These are phyloP conservation scores for Mimas tiliae DNA, from an alignment of 2,888 invertebrate genomes.

Conservation along the genomic window DNA sequence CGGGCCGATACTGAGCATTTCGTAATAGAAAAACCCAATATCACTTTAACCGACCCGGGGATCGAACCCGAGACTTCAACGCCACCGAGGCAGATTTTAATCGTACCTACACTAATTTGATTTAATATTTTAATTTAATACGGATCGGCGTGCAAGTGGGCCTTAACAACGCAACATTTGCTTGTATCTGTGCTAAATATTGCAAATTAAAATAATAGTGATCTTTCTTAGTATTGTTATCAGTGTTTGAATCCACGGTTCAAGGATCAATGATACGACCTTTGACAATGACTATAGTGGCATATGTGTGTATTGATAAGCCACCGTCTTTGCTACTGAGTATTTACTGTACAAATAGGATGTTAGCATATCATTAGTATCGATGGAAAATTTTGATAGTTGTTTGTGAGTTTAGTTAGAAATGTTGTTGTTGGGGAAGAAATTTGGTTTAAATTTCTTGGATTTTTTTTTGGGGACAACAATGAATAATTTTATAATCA, in stretches of 20 bases:
- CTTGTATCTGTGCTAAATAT: not conserved
- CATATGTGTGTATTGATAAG: conserved; percentile 9
- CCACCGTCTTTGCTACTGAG: not conserved
- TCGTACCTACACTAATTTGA: too few relatives aligned
- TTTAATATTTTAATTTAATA: too few relatives aligned
- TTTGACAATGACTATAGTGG: conserved; percentile 15
- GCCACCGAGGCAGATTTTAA: too few relatives aligned
- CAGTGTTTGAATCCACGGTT: conserved; percentile 1
- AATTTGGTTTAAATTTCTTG: too few relatives aligned
- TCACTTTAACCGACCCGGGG: too few relatives aligned
- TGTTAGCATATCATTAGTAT: not conserved
- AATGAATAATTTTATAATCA: too few relatives aligned
- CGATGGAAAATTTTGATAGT: not conserved
- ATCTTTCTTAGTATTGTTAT: not conserved
- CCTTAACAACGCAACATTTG: not conserved
- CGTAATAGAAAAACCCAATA: too few relatives aligned
- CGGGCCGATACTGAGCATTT: too few relatives aligned
- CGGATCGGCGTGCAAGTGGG: too few relatives aligned
- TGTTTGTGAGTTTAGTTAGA: not conserved
- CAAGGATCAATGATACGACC: conserved; percentile 24
- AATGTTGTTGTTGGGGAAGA: too few relatives aligned
- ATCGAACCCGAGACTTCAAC: too few relatives aligned
- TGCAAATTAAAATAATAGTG: conserved; percentile 2
- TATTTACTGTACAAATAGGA: conserved; percentile 1
- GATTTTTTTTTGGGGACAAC: too few relatives aligned